Base-by-base conservation (phyloP, 37 sponge, comb jelly and placozoan genomes). In the Halisarca cf. caerulea region DNA sequence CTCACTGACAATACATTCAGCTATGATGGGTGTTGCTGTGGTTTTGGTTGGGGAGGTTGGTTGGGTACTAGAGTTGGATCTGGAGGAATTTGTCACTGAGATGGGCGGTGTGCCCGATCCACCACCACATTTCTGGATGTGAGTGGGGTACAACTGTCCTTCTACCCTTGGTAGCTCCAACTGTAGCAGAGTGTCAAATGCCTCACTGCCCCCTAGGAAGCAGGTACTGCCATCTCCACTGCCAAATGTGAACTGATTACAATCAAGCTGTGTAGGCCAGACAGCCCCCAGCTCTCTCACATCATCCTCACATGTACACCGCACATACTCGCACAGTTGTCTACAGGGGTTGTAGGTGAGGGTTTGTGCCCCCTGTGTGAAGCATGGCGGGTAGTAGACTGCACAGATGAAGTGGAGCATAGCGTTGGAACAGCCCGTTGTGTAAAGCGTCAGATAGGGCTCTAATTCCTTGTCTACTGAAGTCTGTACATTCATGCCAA, bases 391-490 rank as follows among this genome's bases (percentile, higher is more conserved):
- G 47, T 91, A 82, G 79, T 93, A 93, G 15, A 90, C 78, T 3
- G 91, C 34, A 54, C 94, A 93, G 30, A 93, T 85, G 27, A 90
- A 86, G 61, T 88, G 88, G 27, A 93, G 82, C 45, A 93, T 83
- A 62, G 94, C 91, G 38, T 82, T 75, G 35, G 94, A 93, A 62
- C 94, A 93, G 21, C 77, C 77, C 18, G 77, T 74, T 32, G 77
- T 21, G 44, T 74, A 74, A 23, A 74, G 45, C 8, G 21, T 74
- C 44, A 43, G 20, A 44, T 40, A 74, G n/a, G 77, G 30, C 43
- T 74, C 77, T 40, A 74, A 44, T 0, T 32, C 39, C 44, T 74
- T 44, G 15, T 74, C 77, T 9, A 43, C 77, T 41, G 2, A 2
- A 2, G 30, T 44, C 45, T 43, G 42, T 32, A 43, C 2, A 21